Base-by-base conservation (phyloP, 2,888 invertebrate genomes). In the Orchesella flavescens region DNA sequence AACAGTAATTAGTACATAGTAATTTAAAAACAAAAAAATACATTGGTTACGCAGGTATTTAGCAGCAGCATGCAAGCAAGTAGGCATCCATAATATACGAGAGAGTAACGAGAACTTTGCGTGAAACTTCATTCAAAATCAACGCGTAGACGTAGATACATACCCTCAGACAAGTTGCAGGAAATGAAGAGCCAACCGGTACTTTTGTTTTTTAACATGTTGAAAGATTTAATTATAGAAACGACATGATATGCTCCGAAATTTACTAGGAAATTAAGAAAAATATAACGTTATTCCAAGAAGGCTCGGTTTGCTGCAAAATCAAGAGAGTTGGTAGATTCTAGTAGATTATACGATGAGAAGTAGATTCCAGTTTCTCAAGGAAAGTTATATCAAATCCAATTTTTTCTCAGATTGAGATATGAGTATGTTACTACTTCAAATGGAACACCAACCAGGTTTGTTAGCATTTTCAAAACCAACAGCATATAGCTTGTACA, bases 191-290 rank as follows among this genome's bases (percentile, higher is more conserved):
- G 34, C 34, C 53, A 13, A 53, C 15, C 53, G 53, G 53, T 13
- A 53, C 68, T 23, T 53, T 21, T 15, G 24, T 17, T 69, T 19
- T 49, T 63, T 23, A 17, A 66, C 44, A 44, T 46, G 43, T 61
- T 43, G 53, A 55, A 78, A 65, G 65, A 59, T 49, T 79, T 79
- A 79, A 79, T 79, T 79, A 79, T 73, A 72, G 65, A 55, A 71
- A 61, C 55, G 79, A 79, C 79, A 72, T 17, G 44, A 17, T 53
- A 13, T 21, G 13, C 23, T 17, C 13, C 19, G 19, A 17, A 12
- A 19, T 61, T 61, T 21, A 61, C 17, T 12, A 17, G 17, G 53
- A 53, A 53, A 53, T 53, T 13, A 13, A 17, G 17, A 10, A 53
- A 34, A 34, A 34, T 34, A 34, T 34, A 34, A 34, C 34, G 34